These are phyloP conservation scores for Daboia siamensis DNA, from an alignment of 2,113 vertebrate species.

Conservation along the genomic window DNA sequence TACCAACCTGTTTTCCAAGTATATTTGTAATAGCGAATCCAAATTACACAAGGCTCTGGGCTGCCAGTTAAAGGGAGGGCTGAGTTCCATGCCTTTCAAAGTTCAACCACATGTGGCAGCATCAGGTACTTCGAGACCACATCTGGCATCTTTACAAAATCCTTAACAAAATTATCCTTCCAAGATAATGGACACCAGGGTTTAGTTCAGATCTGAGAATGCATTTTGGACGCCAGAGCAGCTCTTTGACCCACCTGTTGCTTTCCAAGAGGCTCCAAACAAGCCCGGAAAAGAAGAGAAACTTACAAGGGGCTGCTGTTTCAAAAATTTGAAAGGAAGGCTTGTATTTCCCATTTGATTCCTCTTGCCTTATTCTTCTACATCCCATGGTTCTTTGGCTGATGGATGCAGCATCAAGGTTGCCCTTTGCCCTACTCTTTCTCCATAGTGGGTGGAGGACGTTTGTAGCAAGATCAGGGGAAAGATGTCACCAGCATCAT, in stretches of 20 bases:
- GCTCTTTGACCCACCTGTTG: conserved; percentile 15
- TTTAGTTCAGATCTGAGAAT: conserved; percentile 11
- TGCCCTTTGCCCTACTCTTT: neutral
- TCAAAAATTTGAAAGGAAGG: neutral
- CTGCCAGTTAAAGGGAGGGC: neutral
- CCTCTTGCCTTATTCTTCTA: neutral
- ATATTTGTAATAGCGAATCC: neutral
- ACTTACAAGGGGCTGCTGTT: conserved; percentile 6
- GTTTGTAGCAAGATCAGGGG: neutral
- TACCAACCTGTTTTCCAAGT: neutral
- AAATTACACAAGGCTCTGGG: neutral
- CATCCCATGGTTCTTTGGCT: neutral
- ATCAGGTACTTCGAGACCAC: neutral
- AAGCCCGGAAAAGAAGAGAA: conserved; percentile 30
- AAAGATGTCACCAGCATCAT: no score
- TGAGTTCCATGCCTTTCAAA: neutral
- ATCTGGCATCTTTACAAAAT: neutral
- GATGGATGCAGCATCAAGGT: neutral
- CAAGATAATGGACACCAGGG: no score
- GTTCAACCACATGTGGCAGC: neutral
- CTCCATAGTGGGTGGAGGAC: neutral
- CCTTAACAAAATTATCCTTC: neutral
- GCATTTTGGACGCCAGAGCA: conserved; percentile 19
- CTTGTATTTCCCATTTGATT: no score
- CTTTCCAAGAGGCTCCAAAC: conserved; percentile 26